These are phyloP conservation scores for Peromyscus nudipes DNA, from an alignment of 2,797 vertebrate genomes.

Conservation along the genomic window DNA sequence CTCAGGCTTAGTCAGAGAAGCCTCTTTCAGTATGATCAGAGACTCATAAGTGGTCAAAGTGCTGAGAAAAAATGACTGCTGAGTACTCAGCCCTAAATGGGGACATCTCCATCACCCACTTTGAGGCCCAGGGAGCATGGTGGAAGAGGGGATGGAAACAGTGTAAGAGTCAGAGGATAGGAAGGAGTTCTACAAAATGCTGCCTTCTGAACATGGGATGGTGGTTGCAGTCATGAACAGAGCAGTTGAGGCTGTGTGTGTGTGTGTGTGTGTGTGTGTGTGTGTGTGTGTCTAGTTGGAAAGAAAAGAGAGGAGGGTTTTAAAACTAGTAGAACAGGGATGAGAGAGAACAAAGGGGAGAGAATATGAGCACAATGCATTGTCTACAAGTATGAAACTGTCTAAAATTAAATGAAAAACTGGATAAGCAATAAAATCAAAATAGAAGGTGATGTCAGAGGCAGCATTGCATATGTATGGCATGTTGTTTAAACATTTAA, in stretches of 20 bases:
- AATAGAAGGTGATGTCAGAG: neutral
- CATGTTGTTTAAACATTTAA: constrained; percentile 29
- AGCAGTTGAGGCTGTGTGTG: neutral
- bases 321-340: neutral
- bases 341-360: neutral
- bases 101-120: neutral
- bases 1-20: neutral
- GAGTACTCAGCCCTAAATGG: neutral
- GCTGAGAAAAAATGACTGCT: neutral
- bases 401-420: neutral
- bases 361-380: neutral
- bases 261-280: neutral
- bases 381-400: neutral
- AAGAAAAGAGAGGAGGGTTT: neutral
- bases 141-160: neutral
- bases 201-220: neutral
- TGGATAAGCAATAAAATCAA: constrained; percentile 22
- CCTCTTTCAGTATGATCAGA: neutral
- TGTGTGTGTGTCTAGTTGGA: neutral
- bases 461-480: neutral
- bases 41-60: neutral
- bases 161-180: too few relatives aligned
- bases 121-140: neutral
- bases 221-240: neutral
- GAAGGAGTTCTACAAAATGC: too few relatives aligned